Conservation (phyloP, 2,113 vertebrate genomes). For the Peromyscus maniculatus region DNA sequence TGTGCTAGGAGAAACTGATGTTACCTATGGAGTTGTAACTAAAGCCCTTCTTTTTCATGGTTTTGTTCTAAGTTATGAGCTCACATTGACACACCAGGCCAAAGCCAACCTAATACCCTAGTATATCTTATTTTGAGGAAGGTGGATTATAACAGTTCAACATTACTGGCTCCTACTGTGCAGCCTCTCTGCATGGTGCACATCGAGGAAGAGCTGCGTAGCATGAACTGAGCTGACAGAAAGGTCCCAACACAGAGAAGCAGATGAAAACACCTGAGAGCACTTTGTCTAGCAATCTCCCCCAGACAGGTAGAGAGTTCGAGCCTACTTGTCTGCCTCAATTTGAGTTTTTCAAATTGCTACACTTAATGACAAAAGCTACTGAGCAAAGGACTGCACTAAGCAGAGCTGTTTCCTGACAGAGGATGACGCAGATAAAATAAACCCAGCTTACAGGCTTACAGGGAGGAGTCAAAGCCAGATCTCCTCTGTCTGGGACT, state of each 20-base stretch:
- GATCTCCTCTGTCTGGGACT: background rate
- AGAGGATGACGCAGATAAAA: background rate
- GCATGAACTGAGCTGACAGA: background rate
- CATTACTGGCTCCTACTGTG: conserved; percentile 5
- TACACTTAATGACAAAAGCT: conserved; percentile 78
- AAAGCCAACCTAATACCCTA: background rate
- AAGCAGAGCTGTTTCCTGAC: conserved; percentile 67
- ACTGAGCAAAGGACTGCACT: conserved; percentile 68
- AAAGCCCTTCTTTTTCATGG: conserved; percentile 83
- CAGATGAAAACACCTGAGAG: conserved; percentile 37
- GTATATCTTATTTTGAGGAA: background rate
- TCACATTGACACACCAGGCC: conserved; percentile 53
- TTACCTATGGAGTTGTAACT: conserved; percentile 67
- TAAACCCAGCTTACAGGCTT: conserved; percentile 39
- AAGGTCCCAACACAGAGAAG: conserved; percentile 45
- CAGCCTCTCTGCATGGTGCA: background rate
- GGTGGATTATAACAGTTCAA: background rate
- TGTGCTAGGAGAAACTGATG: conserved; percentile 76
- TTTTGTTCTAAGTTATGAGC: conserved; percentile 74
- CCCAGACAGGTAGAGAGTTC: conserved; percentile 48
- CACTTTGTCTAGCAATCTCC: conserved; percentile 50
- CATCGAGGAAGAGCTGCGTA: background rate
- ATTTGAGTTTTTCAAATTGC: conserved; percentile 74
- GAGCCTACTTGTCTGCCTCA: conserved; percentile 67
- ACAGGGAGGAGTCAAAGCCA: background rate